A percentile compares a stretch with the other conserved stretches of the same genome.
phyloP scores from a whole-genome alignment of 2,113 vertebrate species.

The Entomyzon cyanotis region DNA sequence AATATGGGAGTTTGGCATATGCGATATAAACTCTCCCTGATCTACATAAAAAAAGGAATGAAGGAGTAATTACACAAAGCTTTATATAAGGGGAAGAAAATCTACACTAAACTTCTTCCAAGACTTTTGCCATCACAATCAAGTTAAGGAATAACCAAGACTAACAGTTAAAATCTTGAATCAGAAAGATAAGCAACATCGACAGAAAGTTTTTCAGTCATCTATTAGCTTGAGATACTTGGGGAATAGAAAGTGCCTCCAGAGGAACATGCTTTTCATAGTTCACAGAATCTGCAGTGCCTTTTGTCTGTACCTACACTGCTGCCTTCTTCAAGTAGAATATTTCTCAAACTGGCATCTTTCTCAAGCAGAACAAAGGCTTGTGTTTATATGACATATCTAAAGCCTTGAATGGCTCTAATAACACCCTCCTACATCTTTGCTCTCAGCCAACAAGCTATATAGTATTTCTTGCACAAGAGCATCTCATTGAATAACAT shows the following conservation, averaged over 20 bases:
- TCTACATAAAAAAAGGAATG: background rate
- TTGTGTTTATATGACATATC: background rate
- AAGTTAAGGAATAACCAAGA: background rate
- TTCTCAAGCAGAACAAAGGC: background rate
- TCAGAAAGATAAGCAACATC: background rate
- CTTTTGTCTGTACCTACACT: background rate
- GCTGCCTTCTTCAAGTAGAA: background rate
- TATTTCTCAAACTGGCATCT: background rate
- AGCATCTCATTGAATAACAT: background rate
- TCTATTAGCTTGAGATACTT: background rate
- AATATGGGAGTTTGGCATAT: background rate
- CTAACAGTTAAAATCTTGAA: background rate
- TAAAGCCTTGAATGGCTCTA: background rate
- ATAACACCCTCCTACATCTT: background rate
- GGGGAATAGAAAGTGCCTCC: background rate
- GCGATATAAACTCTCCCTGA: background rate
- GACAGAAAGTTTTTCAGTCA: background rate
- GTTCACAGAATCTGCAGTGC: background rate
- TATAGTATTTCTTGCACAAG: conserved; percentile 11
- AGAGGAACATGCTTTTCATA: background rate
- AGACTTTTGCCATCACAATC: background rate
- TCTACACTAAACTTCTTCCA: background rate
- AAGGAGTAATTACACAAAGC: background rate
- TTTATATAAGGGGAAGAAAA: background rate
- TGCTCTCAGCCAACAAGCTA: background rate